Conservation (phyloP, 2,113 vertebrate species). For the Protobothrops mucrosquamatus region DNA sequence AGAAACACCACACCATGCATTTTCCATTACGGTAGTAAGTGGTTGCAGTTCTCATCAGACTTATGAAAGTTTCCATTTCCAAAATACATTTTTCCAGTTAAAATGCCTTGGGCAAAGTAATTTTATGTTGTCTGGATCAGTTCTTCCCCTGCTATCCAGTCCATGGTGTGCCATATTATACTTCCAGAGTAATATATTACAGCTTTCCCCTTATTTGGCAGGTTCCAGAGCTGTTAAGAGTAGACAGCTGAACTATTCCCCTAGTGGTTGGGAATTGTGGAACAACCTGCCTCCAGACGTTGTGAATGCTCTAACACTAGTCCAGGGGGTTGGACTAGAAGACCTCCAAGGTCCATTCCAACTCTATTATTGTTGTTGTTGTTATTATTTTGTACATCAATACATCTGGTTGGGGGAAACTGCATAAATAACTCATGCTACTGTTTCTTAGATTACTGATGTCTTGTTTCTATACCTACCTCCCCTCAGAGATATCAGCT, state of each 20-base stretch:
- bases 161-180: neutral
- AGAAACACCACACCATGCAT: neutral
- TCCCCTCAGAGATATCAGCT: neutral
- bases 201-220: neutral
- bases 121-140: neutral
- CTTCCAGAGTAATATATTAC: neutral
- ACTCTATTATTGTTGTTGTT: too few relatives aligned
- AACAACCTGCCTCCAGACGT: too few relatives aligned
- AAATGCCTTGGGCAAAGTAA: constrained; percentile 2
- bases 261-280: neutral
- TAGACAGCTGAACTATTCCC: neutral
- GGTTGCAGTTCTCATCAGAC: neutral
- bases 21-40: neutral
- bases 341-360: too few relatives aligned
- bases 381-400: too few relatives aligned
- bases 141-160: neutral
- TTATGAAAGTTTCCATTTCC: constrained; percentile 42
- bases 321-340: too few relatives aligned
- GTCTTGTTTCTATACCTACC: neutral
- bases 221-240: neutral
- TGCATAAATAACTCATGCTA: neutral
- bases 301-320: too few relatives aligned
- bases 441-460: too few relatives aligned
- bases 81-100: neutral
- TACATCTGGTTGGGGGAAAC: neutral